Conservation (phyloP, 1,140 invertebrate species). For the Paracyclopina nana region DNA sequence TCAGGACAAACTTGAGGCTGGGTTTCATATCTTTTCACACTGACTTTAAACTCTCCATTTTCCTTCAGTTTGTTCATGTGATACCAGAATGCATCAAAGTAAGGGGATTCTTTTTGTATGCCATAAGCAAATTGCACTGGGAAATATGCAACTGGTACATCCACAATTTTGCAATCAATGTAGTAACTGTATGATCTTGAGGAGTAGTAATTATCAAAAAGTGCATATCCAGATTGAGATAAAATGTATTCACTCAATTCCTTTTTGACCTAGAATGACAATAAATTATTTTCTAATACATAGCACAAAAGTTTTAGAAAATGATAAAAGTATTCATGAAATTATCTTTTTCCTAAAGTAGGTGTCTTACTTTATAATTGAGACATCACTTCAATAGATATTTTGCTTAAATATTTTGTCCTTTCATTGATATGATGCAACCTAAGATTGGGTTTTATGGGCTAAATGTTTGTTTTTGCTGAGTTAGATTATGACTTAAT, state of each 20-base stretch:
- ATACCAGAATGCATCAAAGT: background rate
- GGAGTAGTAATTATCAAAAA: background rate
- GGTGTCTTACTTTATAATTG: too few species aligned
- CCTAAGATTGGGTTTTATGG: too few species aligned
- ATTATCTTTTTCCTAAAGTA: too few species aligned
- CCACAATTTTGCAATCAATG: background rate
- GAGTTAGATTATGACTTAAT: too few species aligned
- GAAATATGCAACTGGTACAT: background rate
- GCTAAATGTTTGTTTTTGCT: too few species aligned
- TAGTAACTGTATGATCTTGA: background rate
- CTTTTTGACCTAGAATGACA: background rate
- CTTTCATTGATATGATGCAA: too few species aligned
- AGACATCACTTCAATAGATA: too few species aligned
- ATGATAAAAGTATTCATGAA: too few species aligned
- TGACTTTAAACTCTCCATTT: background rate
- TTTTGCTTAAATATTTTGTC: too few species aligned
- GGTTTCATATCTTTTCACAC: background rate
- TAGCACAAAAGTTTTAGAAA: too few species aligned
- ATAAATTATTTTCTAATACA: too few species aligned
- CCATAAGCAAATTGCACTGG: background rate
- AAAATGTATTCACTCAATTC: background rate
- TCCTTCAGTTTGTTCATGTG: background rate
- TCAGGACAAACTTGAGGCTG: background rate
- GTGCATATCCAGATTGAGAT: background rate
- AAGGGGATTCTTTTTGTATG: background rate